Base-by-base conservation (phyloP, 2,888 invertebrate species). In the Ommatoiulus sabulosus region DNA sequence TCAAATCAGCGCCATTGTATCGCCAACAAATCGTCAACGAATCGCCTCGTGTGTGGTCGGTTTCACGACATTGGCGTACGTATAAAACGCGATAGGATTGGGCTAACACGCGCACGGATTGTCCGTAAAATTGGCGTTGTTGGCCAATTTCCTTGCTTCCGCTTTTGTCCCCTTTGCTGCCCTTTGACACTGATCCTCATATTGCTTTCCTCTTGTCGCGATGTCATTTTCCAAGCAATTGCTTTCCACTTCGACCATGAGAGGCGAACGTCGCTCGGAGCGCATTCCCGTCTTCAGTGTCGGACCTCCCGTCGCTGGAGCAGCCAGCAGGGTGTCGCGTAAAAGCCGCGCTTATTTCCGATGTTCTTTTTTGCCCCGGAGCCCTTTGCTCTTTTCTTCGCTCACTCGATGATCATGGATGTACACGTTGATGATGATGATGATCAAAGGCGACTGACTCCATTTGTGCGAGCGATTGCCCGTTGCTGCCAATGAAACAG, bases 191-290 rank as follows among this genome's bases (percentile, higher is more conserved):
- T 35, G 44, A 44, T 84, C 44, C 84, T 20, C 44, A n/a, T 84
- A 84, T 12, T 2, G 84, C 44, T 43, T 35, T 43, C 84, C 43
- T 84, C 84, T 3, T 84, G 84, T 84, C 43, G 44, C 84, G 44
- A 84, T 84, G 84, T 20, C 84, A 84, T 84, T 84, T 84, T 84
- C 84, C 84, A 84, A n/a, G 84, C 84, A 84, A 84, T 84, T 84
- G 84, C 84, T 84, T 63, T 63, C n/a, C 84, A 84, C 84, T 84
- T 20, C 24, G 80, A 12, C 20, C 24, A 44, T 84, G 24, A 5
- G 12, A 3, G 84, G 84, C 0, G 35, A 0, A 84, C 44, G 84
- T 84, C 84, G 43, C 63, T 6, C 17, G 63, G 52, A 52, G 15
- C 52, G 17, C 63, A 63, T 63, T 63, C 63, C 63, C 63, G 63